phyloP scores from a whole-genome alignment of 2,888 invertebrate species.

The Pristionchus maxplancki region DNA sequence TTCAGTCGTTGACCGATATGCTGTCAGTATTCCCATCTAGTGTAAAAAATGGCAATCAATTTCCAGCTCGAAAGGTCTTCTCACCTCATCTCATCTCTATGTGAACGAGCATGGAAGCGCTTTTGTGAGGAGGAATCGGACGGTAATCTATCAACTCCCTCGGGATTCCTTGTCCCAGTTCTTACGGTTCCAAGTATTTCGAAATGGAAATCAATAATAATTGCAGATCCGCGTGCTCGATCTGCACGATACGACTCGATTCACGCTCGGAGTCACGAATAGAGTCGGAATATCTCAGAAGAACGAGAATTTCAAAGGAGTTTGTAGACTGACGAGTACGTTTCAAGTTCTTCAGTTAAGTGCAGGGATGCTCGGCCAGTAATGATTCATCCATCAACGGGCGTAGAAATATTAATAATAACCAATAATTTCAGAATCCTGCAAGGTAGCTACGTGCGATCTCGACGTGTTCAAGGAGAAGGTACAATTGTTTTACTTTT shows the following conservation, averaged over 20 bases:
- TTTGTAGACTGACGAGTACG: slow-evolving; percentile 31
- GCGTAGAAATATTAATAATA: background rate
- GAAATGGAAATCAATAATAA: background rate
- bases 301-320: background rate
- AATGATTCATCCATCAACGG: too few species aligned
- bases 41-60: too few species aligned
- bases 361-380: too few species aligned
- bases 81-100: background rate
- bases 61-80: background rate
- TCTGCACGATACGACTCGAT: background rate
- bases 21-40: background rate
- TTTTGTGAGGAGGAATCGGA: background rate
- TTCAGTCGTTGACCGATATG: background rate
- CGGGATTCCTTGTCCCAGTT: background rate
- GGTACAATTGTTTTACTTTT: background rate
- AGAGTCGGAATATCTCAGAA: background rate
- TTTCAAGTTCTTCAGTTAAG: background rate
- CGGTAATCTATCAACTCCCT: background rate
- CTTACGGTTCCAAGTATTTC: background rate
- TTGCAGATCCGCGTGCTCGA: background rate
- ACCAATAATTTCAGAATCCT: slow-evolving; percentile 21
- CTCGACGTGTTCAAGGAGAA: background rate
- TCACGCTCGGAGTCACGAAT: background rate
- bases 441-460: background rate
- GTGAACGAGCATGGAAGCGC: slow-evolving; percentile 38